These are phyloP conservation scores for Elaphurus davidianus DNA, from an alignment of 2,113 vertebrate genomes.

Conservation along the genomic window DNA sequence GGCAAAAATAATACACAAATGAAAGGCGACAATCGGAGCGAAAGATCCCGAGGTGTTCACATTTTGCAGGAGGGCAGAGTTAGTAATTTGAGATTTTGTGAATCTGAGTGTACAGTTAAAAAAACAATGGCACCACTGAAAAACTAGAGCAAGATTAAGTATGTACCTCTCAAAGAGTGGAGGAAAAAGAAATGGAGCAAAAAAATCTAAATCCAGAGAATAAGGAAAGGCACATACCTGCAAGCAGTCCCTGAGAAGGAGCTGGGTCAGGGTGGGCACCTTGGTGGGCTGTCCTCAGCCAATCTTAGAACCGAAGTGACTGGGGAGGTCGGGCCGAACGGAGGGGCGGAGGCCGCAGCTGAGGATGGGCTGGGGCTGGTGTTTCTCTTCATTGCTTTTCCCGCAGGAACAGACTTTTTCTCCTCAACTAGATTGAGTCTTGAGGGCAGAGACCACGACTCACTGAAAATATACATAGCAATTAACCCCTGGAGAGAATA, in stretches of 20 bases:
- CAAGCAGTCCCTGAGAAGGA: background rate
- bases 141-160: no score
- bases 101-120: background rate
- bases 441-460: background rate
- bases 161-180: background rate
- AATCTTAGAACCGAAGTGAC: background rate
- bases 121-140: background rate
- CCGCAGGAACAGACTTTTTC: background rate
- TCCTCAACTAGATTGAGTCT: background rate
- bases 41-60: fast-evolving
- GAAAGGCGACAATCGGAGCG: fast-evolving
- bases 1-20: background rate
- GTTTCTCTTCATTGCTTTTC: background rate
- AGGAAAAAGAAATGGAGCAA: background rate
- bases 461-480: background rate
- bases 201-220: background rate
- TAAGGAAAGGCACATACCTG: background rate
- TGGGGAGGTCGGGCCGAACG: fast-evolving
- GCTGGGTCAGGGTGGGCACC: background rate
- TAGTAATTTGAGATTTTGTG: background rate
- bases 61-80: background rate
- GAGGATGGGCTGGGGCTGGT: background rate
- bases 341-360: fast-evolving
- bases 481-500: background rate
- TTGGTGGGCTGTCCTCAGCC: background rate